These are phyloP conservation scores for Arctia plantaginis DNA, from an alignment of 2,888 invertebrate genomes.

Conservation along the genomic window DNA sequence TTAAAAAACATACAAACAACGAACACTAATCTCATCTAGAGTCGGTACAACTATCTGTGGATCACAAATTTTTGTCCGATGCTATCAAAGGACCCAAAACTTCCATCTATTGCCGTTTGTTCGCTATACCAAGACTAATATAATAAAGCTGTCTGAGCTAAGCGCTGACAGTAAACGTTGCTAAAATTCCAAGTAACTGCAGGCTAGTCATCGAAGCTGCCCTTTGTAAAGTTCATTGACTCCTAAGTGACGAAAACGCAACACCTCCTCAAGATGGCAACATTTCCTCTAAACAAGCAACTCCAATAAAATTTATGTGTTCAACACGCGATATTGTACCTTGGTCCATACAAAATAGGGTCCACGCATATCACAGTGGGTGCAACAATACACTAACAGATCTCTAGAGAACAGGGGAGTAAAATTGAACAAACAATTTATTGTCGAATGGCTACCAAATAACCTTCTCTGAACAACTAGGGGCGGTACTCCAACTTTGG, in stretches of 20 bases:
- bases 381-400: constrained; percentile 58
- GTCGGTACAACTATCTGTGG: neutral
- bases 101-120: neutral
- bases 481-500: constrained; percentile 64
- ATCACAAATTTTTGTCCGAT: neutral
- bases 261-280: constrained; percentile 59
- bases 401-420: constrained; percentile 69
- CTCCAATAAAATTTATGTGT: constrained; percentile 33
- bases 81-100: neutral
- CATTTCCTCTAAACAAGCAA: constrained; percentile 52
- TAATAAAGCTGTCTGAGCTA: neutral
- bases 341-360: constrained; percentile 47
- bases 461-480: constrained; percentile 55
- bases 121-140: neutral
- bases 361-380: constrained; percentile 30
- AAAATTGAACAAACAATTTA: constrained; percentile 84
- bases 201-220: constrained; percentile 29
- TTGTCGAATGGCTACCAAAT: constrained; percentile 77
- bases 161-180: neutral
- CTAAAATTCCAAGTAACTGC: constrained; percentile 25
- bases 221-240: constrained; percentile 58
- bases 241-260: constrained; percentile 56
- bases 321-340: constrained; percentile 41
- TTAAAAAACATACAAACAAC: too few species aligned
- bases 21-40: neutral